Conservation (phyloP, 2,888 invertebrate genomes). For the Cybosia mesomella region DNA sequence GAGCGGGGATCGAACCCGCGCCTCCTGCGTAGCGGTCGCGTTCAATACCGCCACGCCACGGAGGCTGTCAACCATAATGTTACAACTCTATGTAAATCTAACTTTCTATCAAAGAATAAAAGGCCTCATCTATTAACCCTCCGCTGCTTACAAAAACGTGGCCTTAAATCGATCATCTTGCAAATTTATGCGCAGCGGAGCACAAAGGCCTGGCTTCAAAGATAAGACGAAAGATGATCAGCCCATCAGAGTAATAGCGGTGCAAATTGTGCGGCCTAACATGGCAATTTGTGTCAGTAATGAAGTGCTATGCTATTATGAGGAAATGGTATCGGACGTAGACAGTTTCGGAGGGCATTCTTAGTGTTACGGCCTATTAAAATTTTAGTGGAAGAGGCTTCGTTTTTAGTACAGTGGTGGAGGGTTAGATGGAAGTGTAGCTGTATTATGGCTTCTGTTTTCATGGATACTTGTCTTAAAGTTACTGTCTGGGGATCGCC, state of each 20-base stretch:
- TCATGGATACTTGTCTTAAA: not conserved
- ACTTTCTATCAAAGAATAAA: constrained; percentile 15
- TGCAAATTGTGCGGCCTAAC: constrained; percentile 39
- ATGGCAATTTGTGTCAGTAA: constrained; percentile 33
- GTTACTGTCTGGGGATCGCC: not conserved
- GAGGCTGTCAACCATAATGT: no score
- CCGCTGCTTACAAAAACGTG: constrained; percentile 20
- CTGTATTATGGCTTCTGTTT: not conserved
- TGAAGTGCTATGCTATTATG: constrained; percentile 28
- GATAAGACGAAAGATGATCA: constrained; percentile 51
- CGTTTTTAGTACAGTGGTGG: not conserved
- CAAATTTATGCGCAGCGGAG: constrained; percentile 53
- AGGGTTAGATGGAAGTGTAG: constrained; percentile 5
- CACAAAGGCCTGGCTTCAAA: constrained; percentile 44
- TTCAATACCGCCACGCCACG: no score
- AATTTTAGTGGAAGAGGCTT: not conserved
- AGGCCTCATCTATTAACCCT: constrained; percentile 29
- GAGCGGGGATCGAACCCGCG: no score
- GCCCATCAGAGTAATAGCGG: constrained; percentile 42
- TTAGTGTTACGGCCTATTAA: constrained; percentile 4
- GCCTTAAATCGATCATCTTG: constrained; percentile 52
- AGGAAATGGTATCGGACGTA: constrained; percentile 7
- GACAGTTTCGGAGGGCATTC: constrained; percentile 3
- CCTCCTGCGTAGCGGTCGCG: no score
- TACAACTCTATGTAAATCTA: constrained; percentile 16